Evolutionary conservation across 2,888 invertebrate species (phyloP).

Genomic region (Macaria liturata): DNA sequence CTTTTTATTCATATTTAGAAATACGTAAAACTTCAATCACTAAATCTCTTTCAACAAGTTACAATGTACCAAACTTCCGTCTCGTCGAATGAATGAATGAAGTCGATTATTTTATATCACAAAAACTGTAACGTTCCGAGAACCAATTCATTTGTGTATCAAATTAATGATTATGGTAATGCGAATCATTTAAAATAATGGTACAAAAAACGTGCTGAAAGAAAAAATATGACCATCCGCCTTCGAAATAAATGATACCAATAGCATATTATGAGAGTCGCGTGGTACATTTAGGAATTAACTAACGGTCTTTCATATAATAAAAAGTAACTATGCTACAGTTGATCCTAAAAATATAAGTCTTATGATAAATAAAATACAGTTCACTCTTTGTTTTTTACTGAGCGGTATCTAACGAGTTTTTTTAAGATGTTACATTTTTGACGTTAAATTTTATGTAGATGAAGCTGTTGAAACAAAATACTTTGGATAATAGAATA

Average conservation of each 20-base stretch:
- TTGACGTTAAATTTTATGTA: constrained; percentile 14
- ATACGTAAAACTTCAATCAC: not conserved
- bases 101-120: constrained; percentile 13
- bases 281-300: constrained; percentile 4
- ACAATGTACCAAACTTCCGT: not conserved
- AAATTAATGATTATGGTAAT: constrained; percentile 35
- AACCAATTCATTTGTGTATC: constrained; percentile 31
- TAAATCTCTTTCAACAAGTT: not conserved
- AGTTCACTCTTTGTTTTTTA: too few relatives aligned
- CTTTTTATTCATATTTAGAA: too few relatives aligned
- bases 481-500: constrained; percentile 3
- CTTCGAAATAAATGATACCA: constrained; percentile 27
- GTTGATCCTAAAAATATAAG: too few relatives aligned
- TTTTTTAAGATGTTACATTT: not conserved
- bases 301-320: too few relatives aligned
- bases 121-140: constrained; percentile 25
- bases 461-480: constrained; percentile 20
- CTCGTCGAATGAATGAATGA: constrained; percentile 19
- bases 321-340: too few relatives aligned
- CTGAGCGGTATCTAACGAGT: too few relatives aligned
- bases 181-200: constrained; percentile 34
- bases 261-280: constrained; percentile 26
- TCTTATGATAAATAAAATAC: too few relatives aligned
- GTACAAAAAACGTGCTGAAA: constrained; percentile 21
- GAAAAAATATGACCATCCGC: constrained; percentile 22